Percentiles rank a stretch among this genome's conserved stretches.
phyloP scores from a whole-genome alignment of 2,888 invertebrate genomes.

The Pseudolycoriella hygida region DNA sequence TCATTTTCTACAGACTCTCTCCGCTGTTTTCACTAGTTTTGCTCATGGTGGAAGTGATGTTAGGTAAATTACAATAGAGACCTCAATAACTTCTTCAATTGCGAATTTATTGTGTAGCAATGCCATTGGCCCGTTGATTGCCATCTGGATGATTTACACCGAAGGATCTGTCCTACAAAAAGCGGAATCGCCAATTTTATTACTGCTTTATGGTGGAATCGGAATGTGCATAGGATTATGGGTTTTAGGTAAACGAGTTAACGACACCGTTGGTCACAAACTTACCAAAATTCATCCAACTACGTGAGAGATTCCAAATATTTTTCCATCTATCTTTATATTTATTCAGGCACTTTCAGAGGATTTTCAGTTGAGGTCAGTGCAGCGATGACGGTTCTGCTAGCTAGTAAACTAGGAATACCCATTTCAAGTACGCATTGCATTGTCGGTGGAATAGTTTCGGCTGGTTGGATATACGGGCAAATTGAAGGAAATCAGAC shows the following conservation, averaged over 20 bases:
- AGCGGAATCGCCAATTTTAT: conserved; percentile 76
- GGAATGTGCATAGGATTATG: conserved; percentile 93
- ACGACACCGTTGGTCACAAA: conserved; percentile 93
- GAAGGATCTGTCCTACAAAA: conserved; percentile 69
- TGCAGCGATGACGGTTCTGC: conserved; percentile 85
- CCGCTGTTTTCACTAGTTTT: conserved; percentile 95
- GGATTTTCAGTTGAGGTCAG: conserved; percentile 95
- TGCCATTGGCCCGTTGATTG: conserved; percentile 93
- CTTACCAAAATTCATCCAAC: conserved; percentile 95
- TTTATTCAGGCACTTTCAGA: conserved; percentile 33
- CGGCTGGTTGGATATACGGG: conserved; percentile 61
- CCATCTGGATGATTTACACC: conserved; percentile 78
- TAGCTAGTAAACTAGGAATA: conserved; percentile 91
- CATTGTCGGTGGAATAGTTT: conserved; percentile 97
- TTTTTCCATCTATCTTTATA: too few relatives aligned
- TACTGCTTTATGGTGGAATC: conserved; percentile 84
- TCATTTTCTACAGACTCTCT: conserved; percentile 87
- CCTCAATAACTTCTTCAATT: too few relatives aligned
- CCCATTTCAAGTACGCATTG: conserved; percentile 98
- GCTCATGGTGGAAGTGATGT: conserved; percentile 99
- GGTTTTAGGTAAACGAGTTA: conserved; percentile 91
- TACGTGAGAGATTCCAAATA: conserved; percentile 56
- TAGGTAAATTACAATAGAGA: conserved; percentile 45
- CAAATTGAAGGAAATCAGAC: conserved; percentile 7
- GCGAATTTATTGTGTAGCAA: too few relatives aligned